Evolutionary conservation across 2,113 vertebrate species (phyloP), one percentile per base, ranked within the genome.

Genomic region (Leptodactylus fuscus): DNA sequence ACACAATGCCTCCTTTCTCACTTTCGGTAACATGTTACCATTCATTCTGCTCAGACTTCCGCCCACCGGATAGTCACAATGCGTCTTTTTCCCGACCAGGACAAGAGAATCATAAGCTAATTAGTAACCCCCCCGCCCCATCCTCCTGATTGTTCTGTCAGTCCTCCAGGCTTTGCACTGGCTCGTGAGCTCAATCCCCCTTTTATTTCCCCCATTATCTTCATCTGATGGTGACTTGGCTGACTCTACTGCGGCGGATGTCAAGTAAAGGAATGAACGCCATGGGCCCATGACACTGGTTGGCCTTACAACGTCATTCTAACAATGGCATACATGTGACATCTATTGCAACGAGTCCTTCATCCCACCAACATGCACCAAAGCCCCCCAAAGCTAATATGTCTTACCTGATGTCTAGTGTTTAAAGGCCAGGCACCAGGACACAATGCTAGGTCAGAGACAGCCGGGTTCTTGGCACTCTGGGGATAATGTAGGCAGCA

Each of bases 1-100:
- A 85, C 58, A 86, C 84, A 86, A 86, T 86, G 84, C 48, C 76
- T 86, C 38, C 84, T 81, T 86, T 86, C 84, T 86, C 76, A 29
- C 67, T 73, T 46, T 86, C 67, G 67, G 84, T 86, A 85, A 85
- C 75, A 85, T 73, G 84, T 46, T 78, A 86, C 84, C 84, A 86
- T 86, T 86, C 84, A 86, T 78, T 73, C 83, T 80, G 75, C 62
- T 85, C 75, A 80, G 84, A 81, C 84, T 86, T 86, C 84, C 84
- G 49, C 84, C 84, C 84, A 86, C 84, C 67, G 77, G 65, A 70
- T 69, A 86, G 65, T 81, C 84, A 86, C 84, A 86, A 81, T 81
- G 84, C 65, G 49, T 44, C 84, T 80, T 86, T 71, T 86, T 86
- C 84, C 76, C 69, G 16, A 38, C 69, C 32, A 69, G 84, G 53